These are phyloP conservation scores for Melanerpes aurifrons DNA, from an alignment of 2,113 vertebrate species.

Conservation along the genomic window DNA sequence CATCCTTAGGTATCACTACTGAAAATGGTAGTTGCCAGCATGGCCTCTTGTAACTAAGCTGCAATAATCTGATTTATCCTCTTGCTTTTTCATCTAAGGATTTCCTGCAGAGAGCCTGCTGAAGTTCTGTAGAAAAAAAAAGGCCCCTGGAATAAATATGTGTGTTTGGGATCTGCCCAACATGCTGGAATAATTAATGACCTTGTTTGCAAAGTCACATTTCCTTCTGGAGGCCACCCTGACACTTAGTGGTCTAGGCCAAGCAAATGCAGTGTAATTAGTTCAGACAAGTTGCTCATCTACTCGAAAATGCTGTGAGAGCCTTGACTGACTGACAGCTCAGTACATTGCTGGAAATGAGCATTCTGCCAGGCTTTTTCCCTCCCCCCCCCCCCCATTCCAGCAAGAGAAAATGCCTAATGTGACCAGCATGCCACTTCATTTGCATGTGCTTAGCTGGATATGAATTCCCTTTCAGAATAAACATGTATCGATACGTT, in stretches of 20 bases:
- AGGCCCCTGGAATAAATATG: background rate
- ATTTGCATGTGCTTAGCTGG: background rate
- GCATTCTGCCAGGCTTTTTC: background rate
- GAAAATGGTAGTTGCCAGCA: background rate
- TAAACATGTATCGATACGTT: background rate
- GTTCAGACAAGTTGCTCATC: background rate
- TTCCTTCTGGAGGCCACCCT: background rate
- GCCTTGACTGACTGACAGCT: conserved; percentile 31
- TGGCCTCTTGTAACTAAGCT: background rate
- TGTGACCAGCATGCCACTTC: background rate
- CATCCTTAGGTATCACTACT: background rate
- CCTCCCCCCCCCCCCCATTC: too few relatives aligned
- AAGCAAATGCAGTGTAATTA: background rate
- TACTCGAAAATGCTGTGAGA: background rate
- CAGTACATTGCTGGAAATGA: conserved; percentile 43
- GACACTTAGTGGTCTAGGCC: background rate
- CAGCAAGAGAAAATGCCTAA: background rate
- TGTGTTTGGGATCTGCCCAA: background rate
- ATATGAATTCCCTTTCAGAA: background rate
- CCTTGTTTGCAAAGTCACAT: background rate
- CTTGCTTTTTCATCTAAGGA: background rate
- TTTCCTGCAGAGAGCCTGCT: background rate
- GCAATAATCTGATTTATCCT: background rate
- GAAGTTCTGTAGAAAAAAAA: background rate
- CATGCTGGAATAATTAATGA: background rate